These are phyloP conservation scores for Ptilorrhoa leucosticta DNA, from an alignment of 2,113 vertebrate genomes.

Conservation along the genomic window DNA sequence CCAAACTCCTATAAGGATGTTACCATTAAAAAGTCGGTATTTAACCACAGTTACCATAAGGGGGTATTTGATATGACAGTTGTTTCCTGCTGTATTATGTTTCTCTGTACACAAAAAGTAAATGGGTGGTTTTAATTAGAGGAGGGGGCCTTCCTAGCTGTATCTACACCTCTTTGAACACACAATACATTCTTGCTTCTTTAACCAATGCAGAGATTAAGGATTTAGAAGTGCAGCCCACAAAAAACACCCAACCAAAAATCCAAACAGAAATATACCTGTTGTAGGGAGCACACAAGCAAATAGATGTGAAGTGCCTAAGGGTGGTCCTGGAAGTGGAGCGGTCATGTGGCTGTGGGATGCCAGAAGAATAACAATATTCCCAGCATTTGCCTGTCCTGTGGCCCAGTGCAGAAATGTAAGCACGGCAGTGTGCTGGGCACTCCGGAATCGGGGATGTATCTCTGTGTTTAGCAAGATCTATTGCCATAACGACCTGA, in stretches of 20 bases:
- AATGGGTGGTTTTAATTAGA: conserved; percentile 13
- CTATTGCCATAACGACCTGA: background rate
- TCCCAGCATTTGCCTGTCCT: background rate
- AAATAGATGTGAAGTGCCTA: background rate
- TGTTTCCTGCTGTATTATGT: conserved; percentile 34
- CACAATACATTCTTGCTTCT: background rate
- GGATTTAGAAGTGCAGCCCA: background rate
- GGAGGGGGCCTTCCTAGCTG: background rate
- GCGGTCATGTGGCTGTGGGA: accelerated
- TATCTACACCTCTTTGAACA: background rate
- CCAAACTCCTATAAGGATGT: conserved; percentile 27
- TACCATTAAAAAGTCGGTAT: conserved; percentile 16
- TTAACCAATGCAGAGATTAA: background rate
- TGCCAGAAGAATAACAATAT: background rate
- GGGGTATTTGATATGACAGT: conserved; percentile 31
- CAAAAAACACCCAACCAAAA: background rate
- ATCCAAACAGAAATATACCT: background rate
- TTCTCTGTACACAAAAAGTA: background rate
- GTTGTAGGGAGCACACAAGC: background rate
- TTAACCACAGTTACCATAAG: conserved; percentile 22
- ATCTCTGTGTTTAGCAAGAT: background rate
- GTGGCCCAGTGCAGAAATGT: background rate
- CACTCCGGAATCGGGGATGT: background rate
- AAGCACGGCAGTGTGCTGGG: background rate
- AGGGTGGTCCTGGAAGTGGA: background rate